These are phyloP conservation scores for Pardosa pseudoannulata DNA, from an alignment of 2,888 invertebrate species.

Conservation along the genomic window DNA sequence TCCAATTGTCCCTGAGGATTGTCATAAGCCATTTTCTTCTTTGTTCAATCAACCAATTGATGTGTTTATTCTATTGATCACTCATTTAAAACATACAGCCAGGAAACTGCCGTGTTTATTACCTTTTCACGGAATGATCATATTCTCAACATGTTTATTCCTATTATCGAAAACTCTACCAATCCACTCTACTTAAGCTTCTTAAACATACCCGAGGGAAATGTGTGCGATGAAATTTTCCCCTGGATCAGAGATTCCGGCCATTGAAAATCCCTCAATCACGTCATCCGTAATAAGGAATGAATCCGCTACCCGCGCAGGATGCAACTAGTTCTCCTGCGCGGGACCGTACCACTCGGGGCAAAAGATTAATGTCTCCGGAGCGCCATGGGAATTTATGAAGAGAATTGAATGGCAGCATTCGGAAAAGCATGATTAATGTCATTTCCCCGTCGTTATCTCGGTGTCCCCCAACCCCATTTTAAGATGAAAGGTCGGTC, in stretches of 20 bases:
- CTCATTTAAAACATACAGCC: too few relatives aligned
- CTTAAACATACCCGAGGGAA: not conserved
- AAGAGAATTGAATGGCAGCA: not conserved
- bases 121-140: too few relatives aligned
- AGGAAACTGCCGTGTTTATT: too few relatives aligned
- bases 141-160: too few relatives aligned
- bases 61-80: too few relatives aligned
- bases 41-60: too few relatives aligned
- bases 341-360: not conserved
- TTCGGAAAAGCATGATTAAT: slow-evolving; percentile 1
- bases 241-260: not conserved
- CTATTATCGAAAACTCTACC: too few relatives aligned
- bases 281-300: not conserved
- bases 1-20: too few relatives aligned
- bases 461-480: not conserved
- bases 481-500: not conserved
- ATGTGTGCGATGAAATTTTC: not conserved
- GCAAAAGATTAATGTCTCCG: not conserved
- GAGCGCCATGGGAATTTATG: not conserved
- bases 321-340: not conserved
- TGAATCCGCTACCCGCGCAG: not conserved
- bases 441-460: not conserved
- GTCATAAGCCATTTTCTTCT: too few relatives aligned
- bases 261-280: not conserved
- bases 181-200: not conserved